Conservation (phyloP, 37 sponge, comb jelly and placozoan species). For the Bolinopsis microptera region DNA sequence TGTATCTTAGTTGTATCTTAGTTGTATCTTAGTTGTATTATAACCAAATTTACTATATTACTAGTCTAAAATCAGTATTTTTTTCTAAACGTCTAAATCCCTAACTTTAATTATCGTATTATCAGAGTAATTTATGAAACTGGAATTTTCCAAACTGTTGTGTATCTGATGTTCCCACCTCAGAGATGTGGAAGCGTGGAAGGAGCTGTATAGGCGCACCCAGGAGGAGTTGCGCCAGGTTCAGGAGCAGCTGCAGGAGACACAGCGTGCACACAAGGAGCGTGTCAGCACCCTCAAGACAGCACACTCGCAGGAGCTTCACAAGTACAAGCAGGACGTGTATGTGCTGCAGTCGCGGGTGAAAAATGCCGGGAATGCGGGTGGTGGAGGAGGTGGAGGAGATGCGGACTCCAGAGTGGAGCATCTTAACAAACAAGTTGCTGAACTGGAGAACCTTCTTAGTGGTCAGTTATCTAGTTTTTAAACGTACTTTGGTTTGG, state of each 20-base stretch:
- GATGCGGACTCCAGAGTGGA: conserved; percentile 44
- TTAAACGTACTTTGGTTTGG: too few relatives aligned
- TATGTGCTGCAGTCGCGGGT: conserved; percentile 12
- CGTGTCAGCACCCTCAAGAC: conserved; percentile 20
- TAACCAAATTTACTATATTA: too few relatives aligned
- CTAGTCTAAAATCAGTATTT: too few relatives aligned
- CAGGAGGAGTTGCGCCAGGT: conserved; percentile 20
- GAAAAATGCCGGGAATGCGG: neutral
- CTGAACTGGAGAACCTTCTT: conserved; percentile 27
- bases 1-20: too few relatives aligned
- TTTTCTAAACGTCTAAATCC: too few relatives aligned
- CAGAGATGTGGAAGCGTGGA: conserved; percentile 62
- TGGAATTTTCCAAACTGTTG: too few relatives aligned
- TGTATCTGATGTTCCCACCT: too few relatives aligned
- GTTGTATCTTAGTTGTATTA: too few relatives aligned
- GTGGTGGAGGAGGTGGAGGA: neutral
- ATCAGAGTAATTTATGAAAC: too few relatives aligned
- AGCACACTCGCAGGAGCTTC: conserved; percentile 17
- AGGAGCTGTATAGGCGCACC: conserved; percentile 60
- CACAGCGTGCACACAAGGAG: neutral
- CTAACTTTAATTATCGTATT: too few relatives aligned
- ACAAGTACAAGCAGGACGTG: conserved; percentile 38
- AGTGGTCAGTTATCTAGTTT: neutral
- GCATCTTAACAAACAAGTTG: neutral
- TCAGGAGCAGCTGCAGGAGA: conserved; percentile 54